Base-by-base conservation (phyloP, 1,140 invertebrate species). In the Amphibalanus amphitrite region DNA sequence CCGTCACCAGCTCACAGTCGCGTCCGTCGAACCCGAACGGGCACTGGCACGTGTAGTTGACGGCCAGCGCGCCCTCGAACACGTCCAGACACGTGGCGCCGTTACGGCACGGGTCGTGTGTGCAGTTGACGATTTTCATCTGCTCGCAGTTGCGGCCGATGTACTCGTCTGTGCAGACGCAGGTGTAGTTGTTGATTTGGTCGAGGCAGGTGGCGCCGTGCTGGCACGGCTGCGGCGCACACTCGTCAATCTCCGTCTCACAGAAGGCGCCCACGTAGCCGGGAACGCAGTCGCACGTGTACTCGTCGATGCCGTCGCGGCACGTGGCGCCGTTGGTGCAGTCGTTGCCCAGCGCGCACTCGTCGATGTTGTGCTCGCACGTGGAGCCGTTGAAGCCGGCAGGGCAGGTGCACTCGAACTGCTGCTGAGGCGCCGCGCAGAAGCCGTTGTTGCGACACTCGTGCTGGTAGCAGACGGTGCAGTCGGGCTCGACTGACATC, bases 381-480 rank as follows among this genome's bases (percentile, higher is more conserved):
- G 77, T 90, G 86, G 75, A 69, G 20, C 90, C 89, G 23, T 84
- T 82, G 78, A 87, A 93, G 15, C 94, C 94, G 1, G 84, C 76
- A 6, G 86, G 86, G 79, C 95, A 98, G 69, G 87, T 82, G 80
- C 95, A 98, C 8, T 86, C 81, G 79, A 92, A 98, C 33, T 87
- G 86, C 70, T 84, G 86, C 15, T 84, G 83, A 28, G 87, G 85
- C 76, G 92, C 87, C 6, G 84, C 81, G 79, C 95, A 98, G 71
- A 82, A 84, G 10, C 91, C 94, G 30, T 86, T 87, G 80, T 95
- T 92, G 74, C 86, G 84, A 80, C 95, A 98, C 77, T 93, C 89
- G n/a, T 81, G 79, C 70, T 92, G 85, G 78, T 92, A 92, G 78
- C 92, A 95, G 33, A 95, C 81, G 70, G 86, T 84, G 80, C 92